Percentiles rank a stretch among this genome's conserved stretches.
Conservation (phyloP, 2,113 vertebrate species). For the Dissostichus mawsoni region DNA sequence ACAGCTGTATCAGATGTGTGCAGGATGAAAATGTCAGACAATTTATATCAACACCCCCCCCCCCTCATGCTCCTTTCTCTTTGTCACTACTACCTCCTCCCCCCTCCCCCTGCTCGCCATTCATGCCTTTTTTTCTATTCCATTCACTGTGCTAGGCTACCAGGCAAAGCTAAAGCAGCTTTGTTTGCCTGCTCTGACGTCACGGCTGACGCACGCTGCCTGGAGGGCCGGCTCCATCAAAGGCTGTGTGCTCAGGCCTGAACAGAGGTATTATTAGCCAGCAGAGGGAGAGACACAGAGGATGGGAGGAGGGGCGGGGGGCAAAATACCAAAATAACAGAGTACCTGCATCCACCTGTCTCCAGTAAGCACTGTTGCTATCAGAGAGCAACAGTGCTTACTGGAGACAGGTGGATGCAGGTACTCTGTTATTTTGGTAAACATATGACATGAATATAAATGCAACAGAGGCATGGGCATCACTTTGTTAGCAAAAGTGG, state of each 20-base stretch:
- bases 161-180: slow-evolving; percentile 19
- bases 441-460: background rate
- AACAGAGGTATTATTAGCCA: slow-evolving; percentile 50
- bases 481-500: background rate
- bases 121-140: slow-evolving; percentile 5
- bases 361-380: background rate
- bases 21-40: no score
- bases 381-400: background rate
- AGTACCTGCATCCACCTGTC: no score
- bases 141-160: slow-evolving; percentile 33
- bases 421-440: background rate
- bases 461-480: background rate
- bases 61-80: no score
- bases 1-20: no score
- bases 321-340: no score
- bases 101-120: background rate
- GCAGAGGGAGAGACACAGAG: slow-evolving; percentile 35
- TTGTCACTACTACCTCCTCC: background rate
- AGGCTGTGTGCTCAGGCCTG: slow-evolving; percentile 29
- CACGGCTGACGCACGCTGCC: slow-evolving; percentile 57
- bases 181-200: slow-evolving; percentile 61
- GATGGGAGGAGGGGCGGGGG: background rate
- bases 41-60: no score
- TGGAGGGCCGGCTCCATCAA: slow-evolving; percentile 49
- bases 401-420: background rate